Conservation (phyloP, 2,888 invertebrate species). For the Dryomyza anilis region DNA sequence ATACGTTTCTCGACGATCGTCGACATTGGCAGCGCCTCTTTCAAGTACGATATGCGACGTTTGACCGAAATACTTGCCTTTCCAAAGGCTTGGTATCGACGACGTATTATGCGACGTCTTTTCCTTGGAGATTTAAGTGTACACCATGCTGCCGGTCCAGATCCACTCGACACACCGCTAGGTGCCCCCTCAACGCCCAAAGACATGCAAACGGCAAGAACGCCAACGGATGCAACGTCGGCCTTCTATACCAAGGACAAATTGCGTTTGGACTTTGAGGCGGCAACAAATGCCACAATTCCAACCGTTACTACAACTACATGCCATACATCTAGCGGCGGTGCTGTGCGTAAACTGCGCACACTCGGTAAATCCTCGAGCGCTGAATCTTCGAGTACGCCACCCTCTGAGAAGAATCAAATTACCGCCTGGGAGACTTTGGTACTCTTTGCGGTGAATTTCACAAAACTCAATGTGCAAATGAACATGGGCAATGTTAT, state of each 20-base stretch:
- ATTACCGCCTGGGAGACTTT: constrained; percentile 92
- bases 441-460: constrained; percentile 94
- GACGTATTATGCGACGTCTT: constrained; percentile 88
- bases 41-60: constrained; percentile 98
- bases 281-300: too few relatives aligned
- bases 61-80: constrained; percentile 96
- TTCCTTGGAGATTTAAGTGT: constrained; percentile 92
- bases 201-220: constrained; percentile 34
- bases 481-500: constrained; percentile 99
- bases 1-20: constrained; percentile 93
- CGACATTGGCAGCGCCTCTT: constrained; percentile 94
- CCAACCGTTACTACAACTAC: too few relatives aligned
- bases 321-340: too few relatives aligned
- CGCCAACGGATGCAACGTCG: constrained; percentile 35
- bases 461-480: constrained; percentile 93
- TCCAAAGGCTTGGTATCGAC: constrained; percentile 98
- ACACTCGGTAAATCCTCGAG: constrained; percentile 66
- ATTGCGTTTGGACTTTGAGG: constrained; percentile 65
- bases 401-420: constrained; percentile 68
- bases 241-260: constrained; percentile 64
- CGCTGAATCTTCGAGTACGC: constrained; percentile 65
- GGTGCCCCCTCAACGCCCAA: constrained; percentile 46
- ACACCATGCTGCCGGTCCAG: constrained; percentile 47
- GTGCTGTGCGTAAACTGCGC: constrained; percentile 62
- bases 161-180: constrained; percentile 43